phyloP scores from a whole-genome alignment of 2,888 invertebrate genomes.

The Hypselothyrea guttata region DNA sequence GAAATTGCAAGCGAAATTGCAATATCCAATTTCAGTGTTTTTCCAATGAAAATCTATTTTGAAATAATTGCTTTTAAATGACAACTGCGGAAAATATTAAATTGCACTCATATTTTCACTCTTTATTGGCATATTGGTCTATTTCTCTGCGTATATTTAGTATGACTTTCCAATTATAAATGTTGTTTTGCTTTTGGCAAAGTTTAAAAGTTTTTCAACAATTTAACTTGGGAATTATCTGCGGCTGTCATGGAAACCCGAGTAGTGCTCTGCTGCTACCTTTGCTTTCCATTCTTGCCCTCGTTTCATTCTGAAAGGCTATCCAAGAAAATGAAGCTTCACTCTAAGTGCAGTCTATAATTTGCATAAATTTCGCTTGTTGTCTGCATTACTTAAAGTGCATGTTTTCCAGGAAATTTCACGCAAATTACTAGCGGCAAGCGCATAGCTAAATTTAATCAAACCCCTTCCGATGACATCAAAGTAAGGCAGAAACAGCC shows the following conservation, averaged over 20 bases:
- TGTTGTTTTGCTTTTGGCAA: conserved; percentile 5
- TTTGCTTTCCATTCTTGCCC: too few species aligned
- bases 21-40: too few species aligned
- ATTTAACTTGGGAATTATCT: conserved; percentile 6
- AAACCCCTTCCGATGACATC: too few species aligned
- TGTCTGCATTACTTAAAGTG: not conserved
- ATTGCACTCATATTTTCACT: too few species aligned
- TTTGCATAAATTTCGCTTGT: conserved; percentile 16
- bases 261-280: not conserved
- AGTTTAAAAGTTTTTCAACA: not conserved
- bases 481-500: too few species aligned
- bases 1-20: too few species aligned
- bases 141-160: too few species aligned
- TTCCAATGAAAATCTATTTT: too few species aligned
- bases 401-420: conserved; percentile 1
- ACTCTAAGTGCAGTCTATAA: conserved; percentile 3
- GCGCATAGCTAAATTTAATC: not conserved
- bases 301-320: too few species aligned
- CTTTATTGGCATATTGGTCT: too few species aligned
- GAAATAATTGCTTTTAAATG: too few species aligned
- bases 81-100: too few species aligned
- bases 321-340: conserved; percentile 6
- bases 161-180: conserved; percentile 3
- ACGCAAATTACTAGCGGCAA: conserved; percentile 11
- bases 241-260: conserved; percentile 5